Percentiles rank a stretch among this genome's conserved stretches.
Conservation (phyloP, 53 echinoderm and acorn worm genomes). For the Actinopyga echinites region DNA sequence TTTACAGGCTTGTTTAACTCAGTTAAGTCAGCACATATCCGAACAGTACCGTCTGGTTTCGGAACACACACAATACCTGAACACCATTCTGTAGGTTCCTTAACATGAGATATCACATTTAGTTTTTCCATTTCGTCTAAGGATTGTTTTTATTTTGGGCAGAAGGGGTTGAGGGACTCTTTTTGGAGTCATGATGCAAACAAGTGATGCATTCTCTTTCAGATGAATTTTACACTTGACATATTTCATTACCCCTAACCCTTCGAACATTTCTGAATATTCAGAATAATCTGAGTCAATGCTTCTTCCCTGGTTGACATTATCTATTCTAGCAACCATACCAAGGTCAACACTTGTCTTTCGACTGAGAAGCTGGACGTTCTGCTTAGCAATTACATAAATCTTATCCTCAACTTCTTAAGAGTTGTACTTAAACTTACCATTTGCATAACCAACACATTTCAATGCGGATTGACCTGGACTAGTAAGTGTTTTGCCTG, state of each 20-base stretch:
- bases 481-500: constrained; percentile 6
- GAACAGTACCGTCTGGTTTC: constrained; percentile 25
- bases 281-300: constrained; percentile 43
- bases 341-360: background rate
- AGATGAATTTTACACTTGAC: constrained; percentile 41
- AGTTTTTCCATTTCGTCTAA: constrained; percentile 47
- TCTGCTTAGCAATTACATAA: constrained; percentile 2
- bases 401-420: background rate
- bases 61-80: constrained; percentile 36
- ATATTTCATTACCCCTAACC: background rate
- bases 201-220: constrained; percentile 11
- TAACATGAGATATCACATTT: constrained; percentile 53
- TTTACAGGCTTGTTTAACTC: constrained; percentile 39
- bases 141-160: constrained; percentile 47
- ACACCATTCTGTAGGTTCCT: constrained; percentile 45
- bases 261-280: background rate
- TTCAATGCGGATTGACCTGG: background rate
- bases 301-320: constrained; percentile 28
- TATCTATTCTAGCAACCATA: constrained; percentile 24
- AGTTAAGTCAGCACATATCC: constrained; percentile 62
- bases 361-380: background rate
- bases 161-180: constrained; percentile 49
- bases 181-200: constrained; percentile 22
- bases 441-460: background rate
- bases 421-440: background rate